These are phyloP conservation scores for Bathynomus jamesi DNA, from an alignment of 1,140 invertebrate genomes.

Conservation along the genomic window DNA sequence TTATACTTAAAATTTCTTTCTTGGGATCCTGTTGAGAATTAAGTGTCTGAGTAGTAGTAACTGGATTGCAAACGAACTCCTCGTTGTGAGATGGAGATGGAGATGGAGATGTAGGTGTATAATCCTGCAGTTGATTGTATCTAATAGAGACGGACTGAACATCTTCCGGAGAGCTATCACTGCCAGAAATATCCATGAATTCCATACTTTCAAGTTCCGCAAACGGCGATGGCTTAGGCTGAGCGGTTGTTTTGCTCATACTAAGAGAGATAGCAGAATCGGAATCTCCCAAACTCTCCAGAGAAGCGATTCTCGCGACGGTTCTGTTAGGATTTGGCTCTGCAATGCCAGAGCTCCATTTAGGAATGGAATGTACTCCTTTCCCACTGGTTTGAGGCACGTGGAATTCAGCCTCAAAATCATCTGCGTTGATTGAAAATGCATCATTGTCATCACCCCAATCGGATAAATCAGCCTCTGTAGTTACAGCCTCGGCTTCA, in stretches of 20 bases:
- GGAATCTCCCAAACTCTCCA: conserved; percentile 30
- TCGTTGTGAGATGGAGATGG: not conserved
- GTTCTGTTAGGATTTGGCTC: too few species aligned
- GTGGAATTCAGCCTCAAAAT: conserved; percentile 55
- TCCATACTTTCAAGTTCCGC: conserved; percentile 53
- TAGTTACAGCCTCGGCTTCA: conserved; percentile 52
- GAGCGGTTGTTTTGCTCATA: conserved; percentile 7
- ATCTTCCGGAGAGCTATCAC: conserved; percentile 38
- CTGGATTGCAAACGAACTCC: not conserved
- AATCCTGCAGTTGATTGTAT: conserved; percentile 20
- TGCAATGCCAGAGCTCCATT: too few species aligned
- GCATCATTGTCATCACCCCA: conserved; percentile 66
- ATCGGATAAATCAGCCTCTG: conserved; percentile 75
- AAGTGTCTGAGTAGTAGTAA: conserved; percentile 15
- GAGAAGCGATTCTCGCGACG: conserved; percentile 30
- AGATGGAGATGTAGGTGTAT: conserved; percentile 16
- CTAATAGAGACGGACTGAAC: conserved; percentile 8
- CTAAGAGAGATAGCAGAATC: conserved; percentile 29
- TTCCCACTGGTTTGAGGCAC: conserved; percentile 36
- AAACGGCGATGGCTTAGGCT: not conserved
- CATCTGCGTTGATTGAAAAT: conserved; percentile 56
- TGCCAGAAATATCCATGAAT: conserved; percentile 55
- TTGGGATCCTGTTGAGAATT: conserved; percentile 9
- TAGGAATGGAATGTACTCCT: not conserved
- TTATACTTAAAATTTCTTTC: not conserved